Evolutionary conservation across 2,113 vertebrate species (phyloP), one percentile per base, ranked within the genome.

Genomic region (Cranoglanis bouderius): DNA sequence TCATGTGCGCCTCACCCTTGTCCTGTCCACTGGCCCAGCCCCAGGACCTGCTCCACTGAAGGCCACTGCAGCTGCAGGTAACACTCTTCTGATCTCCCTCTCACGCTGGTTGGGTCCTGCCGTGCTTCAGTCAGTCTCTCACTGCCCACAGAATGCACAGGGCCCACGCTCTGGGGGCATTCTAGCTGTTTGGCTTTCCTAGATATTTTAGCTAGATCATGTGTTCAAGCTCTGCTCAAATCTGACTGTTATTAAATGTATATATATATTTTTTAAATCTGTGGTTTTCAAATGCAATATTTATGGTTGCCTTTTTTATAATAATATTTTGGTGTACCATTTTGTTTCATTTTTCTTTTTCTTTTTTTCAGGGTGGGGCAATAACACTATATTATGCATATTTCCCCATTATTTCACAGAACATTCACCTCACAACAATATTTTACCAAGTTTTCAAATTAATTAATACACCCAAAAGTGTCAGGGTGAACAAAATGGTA

Each of bases 1-100:
- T 94, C 94, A 92, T 96, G 95, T 96, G 94, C 94, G 94, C 88
- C 88, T 94, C 94, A 95, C 93, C 95, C 94, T 94, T 96, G 95
- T 96, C 95, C 95, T 95, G 96, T 96, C 95, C 95, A 94, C 95
- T 96, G 95, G 95, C 95, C 94, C 95, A 95, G 93, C 95, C 92
- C 94, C 95, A 91, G 95, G 95, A 96, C 94, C 95, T 86, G 94
- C 95, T 95, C 93, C 96, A 94, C 95, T 95, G 95, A 96, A 94
- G 90, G 87, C 90, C 94, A 95, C 95, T 93, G 90, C 95, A 94
- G 93, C 93, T 93, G 94, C 95, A 96, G 96, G 96, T 96, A 96
- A 96, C 90, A 85, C 93, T 94, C 94, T 92, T 93, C 93, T 91
- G 93, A 92, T 94, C 94, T 94, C 91, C 93, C 93, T 93, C 90